Evolutionary conservation across 2,113 vertebrate species (phyloP).

Genomic region (Callipepla squamata): DNA sequence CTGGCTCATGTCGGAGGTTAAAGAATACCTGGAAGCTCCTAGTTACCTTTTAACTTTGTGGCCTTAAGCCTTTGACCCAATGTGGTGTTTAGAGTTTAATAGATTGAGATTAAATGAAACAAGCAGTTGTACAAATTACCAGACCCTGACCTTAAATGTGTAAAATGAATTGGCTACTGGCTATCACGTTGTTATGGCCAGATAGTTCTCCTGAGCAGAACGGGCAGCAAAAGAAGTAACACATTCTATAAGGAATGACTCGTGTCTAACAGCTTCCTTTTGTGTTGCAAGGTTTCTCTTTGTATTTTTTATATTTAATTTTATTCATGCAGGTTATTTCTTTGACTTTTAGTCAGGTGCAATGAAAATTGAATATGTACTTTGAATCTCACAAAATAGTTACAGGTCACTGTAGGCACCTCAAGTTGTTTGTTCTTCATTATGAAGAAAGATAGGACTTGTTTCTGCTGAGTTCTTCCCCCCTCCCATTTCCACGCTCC

Average conservation of each 20-base stretch:
- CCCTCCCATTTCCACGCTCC: constrained; percentile 4
- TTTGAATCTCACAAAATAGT: constrained; percentile 63
- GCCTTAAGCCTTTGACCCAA: constrained; percentile 70
- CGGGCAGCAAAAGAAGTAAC: not conserved
- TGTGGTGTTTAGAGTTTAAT: constrained; percentile 32
- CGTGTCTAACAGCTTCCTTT: constrained; percentile 47
- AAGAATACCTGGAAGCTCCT: constrained; percentile 41
- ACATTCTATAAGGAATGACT: constrained; percentile 26
- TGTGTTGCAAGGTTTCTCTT: not conserved
- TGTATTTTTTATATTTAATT: not conserved
- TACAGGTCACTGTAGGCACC: constrained; percentile 69
- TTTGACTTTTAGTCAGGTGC: constrained; percentile 56
- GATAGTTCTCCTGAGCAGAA: constrained; percentile 32
- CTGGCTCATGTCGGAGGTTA: constrained; percentile 48
- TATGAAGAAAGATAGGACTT: constrained; percentile 62
- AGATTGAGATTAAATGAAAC: constrained; percentile 64
- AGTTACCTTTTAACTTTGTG: constrained; percentile 71
- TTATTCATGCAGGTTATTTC: constrained; percentile 33
- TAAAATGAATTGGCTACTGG: constrained; percentile 66
- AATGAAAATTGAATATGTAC: constrained; percentile 71
- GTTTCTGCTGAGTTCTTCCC: constrained; percentile 72
- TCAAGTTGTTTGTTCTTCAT: constrained; percentile 71
- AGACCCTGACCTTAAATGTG: constrained; percentile 67
- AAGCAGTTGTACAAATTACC: constrained; percentile 45
- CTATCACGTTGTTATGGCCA: constrained; percentile 52